Conservation (phyloP, 37 sponge, comb jelly and placozoan genomes). For the Axinella damicornis region DNA sequence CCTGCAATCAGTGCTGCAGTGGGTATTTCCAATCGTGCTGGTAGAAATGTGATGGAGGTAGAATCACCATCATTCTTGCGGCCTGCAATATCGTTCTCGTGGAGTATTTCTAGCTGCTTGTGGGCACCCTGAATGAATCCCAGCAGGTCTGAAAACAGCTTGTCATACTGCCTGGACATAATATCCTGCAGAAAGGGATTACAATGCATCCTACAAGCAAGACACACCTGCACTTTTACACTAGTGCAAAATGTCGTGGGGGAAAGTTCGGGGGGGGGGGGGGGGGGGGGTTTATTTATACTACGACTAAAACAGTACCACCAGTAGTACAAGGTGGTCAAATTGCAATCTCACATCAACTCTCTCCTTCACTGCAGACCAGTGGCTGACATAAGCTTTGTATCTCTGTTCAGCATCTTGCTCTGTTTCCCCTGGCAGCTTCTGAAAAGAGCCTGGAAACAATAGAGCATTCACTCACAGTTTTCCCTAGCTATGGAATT, state of each 20-base stretch:
- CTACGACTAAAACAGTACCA: no score
- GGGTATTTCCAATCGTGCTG: constrained; percentile 48
- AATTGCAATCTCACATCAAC: constrained; percentile 36
- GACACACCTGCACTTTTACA: no score
- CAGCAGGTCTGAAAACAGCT: constrained; percentile 21
- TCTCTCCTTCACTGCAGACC: constrained; percentile 32
- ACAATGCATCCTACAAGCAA: no score
- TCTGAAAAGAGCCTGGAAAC: constrained; percentile 35
- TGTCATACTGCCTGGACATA: constrained; percentile 24
- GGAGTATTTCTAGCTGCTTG: constrained; percentile 18
- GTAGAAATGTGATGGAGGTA: neutral
- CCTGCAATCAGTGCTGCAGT: constrained; percentile 60
- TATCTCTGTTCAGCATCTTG: constrained; percentile 37
- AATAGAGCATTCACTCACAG: no score
- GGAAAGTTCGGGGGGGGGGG: no score
- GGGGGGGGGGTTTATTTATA: no score
- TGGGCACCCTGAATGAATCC: constrained; percentile 23
- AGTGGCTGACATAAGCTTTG: constrained; percentile 17
- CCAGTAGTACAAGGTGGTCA: no score
- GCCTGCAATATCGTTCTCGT: neutral
- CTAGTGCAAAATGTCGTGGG: no score
- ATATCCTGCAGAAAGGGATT: constrained; percentile 33
- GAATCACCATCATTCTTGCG: no score
- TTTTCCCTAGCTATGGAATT: no score
- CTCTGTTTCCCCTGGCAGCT: constrained; percentile 55